Percentiles rank a stretch among this genome's conserved stretches.
phyloP scores from a whole-genome alignment of 2,113 vertebrate genomes.

The Scomber colias region DNA sequence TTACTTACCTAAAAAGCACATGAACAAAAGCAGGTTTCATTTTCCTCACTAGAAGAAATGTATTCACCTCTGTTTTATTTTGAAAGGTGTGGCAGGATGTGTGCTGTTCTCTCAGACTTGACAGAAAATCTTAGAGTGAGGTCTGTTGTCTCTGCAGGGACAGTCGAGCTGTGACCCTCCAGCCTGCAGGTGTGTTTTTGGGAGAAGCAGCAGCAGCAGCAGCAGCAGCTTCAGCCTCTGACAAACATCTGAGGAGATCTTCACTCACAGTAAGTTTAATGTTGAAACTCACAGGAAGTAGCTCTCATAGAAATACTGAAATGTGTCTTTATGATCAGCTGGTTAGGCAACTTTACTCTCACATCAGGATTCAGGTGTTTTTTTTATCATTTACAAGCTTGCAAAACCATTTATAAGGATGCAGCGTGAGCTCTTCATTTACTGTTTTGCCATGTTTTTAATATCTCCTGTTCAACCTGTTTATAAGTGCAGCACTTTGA shows the following conservation, averaged over 20 bases:
- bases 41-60: too few species aligned
- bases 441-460: not conserved
- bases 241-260: constrained; percentile 19
- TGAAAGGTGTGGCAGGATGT: constrained; percentile 28
- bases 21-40: too few species aligned
- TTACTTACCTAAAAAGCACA: too few species aligned
- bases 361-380: not conserved
- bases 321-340: not conserved
- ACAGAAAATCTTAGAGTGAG: not conserved
- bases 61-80: constrained; percentile 49
- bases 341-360: not conserved
- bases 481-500: constrained; percentile 52
- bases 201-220: not conserved
- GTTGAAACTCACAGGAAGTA: not conserved
- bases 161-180: constrained; percentile 17
- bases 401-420: not conserved
- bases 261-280: constrained; percentile 26
- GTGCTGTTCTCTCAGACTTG: fast-evolving
- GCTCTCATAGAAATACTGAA: not conserved
- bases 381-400: not conserved
- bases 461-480: not conserved
- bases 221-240: not conserved
- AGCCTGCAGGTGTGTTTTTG: not conserved
- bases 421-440: not conserved
- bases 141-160: not conserved